These are phyloP conservation scores for Aromia moschata DNA, from an alignment of 2,888 invertebrate genomes.

Conservation along the genomic window DNA sequence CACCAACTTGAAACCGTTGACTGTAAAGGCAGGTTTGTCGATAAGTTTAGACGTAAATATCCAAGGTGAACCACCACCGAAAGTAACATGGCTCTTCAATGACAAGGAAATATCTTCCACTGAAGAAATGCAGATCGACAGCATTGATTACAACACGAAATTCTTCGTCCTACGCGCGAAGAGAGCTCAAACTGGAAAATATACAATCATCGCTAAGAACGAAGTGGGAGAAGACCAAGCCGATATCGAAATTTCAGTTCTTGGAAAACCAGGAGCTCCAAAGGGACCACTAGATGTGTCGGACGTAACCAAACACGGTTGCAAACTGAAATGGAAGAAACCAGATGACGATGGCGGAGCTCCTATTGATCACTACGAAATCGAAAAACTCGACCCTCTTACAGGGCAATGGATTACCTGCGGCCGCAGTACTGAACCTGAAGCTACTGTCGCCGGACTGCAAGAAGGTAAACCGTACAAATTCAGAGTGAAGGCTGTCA, in stretches of 20 bases:
- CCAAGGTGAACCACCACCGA: conserved; percentile 93
- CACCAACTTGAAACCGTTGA: conserved; percentile 83
- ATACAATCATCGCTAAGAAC: conserved; percentile 89
- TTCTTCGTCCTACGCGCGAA: conserved; percentile 86
- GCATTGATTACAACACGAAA: conserved; percentile 90
- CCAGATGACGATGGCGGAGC: conserved; percentile 96
- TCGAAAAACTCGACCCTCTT: conserved; percentile 93
- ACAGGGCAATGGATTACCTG: conserved; percentile 95
- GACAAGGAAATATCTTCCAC: conserved; percentile 72
- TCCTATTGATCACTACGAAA: conserved; percentile 93
- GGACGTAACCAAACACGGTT: conserved; percentile 91
- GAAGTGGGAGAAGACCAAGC: conserved; percentile 93
- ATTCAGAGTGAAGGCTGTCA: conserved; percentile 97
- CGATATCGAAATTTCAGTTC: conserved; percentile 87
- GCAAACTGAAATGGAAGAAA: conserved; percentile 91
- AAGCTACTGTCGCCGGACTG: conserved; percentile 83
- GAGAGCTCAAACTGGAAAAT: conserved; percentile 85
- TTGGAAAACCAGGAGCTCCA: conserved; percentile 79
- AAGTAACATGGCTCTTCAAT: conserved; percentile 87
- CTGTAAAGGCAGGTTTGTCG: conserved; percentile 88
- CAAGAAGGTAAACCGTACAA: conserved; percentile 97
- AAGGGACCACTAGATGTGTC: conserved; percentile 89
- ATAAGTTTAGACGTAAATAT: conserved; percentile 88
- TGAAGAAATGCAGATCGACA: conserved; percentile 77
- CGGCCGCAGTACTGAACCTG: conserved; percentile 85